A percentile compares a stretch with the other conserved stretches of the same genome.
Conservation (phyloP, 1,140 invertebrate species). For the Drosophila arizonae region DNA sequence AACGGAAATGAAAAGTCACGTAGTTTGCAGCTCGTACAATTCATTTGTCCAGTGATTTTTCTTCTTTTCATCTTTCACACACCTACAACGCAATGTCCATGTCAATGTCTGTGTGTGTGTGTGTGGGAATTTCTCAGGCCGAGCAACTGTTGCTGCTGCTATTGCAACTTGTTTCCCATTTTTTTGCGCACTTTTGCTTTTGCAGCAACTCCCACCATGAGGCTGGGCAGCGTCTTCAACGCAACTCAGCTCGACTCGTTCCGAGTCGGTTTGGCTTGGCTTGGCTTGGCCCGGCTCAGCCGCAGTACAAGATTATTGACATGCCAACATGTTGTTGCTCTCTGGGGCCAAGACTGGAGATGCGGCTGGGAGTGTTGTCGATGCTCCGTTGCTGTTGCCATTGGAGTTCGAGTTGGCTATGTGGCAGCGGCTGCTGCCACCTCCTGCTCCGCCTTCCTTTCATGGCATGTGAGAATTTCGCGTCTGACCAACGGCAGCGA, state of each 20-base stretch:
- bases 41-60: constrained; percentile 12
- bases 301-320: constrained; percentile 74
- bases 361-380: constrained; percentile 1
- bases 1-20: constrained; percentile 68
- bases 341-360: constrained; percentile 24
- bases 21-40: constrained; percentile 16
- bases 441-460: no score
- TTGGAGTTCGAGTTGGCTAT: constrained; percentile 17
- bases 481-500: constrained; percentile 17
- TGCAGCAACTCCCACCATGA: constrained; percentile 41
- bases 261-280: no score
- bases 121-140: constrained; percentile 41
- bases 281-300: constrained; percentile 8
- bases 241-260: no score
- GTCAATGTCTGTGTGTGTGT: not conserved
- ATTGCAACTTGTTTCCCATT: constrained; percentile 33
- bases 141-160: constrained; percentile 10
- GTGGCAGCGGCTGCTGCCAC: no score
- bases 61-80: constrained; percentile 13
- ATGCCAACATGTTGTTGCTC: constrained; percentile 78
- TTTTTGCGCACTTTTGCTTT: constrained; percentile 51
- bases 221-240: constrained; percentile 1
- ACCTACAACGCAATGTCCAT: constrained; percentile 8
- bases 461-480: constrained; percentile 55
- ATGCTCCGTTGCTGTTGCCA: not conserved